Evolutionary conservation across 92 coral and sea anemone species (phyloP).

Genomic region (Zoanthus gigantus): DNA sequence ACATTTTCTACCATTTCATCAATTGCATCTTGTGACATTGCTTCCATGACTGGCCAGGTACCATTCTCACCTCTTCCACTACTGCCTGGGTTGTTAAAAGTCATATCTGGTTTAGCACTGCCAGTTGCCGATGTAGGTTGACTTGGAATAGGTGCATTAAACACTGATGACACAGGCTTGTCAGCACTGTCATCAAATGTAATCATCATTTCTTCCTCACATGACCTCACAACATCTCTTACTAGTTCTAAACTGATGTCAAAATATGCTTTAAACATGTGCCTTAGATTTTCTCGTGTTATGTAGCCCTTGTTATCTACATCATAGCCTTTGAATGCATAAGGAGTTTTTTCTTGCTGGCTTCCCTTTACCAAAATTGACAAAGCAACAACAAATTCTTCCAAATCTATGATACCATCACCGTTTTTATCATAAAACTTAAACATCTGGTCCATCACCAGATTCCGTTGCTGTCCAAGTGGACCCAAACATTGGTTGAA

Average conservation of each 20-base stretch:
- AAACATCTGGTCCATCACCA: conserved; percentile 99
- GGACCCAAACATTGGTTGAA: conserved; percentile 96
- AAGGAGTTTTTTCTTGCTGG: conserved; percentile 91
- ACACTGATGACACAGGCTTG: conserved; percentile 95
- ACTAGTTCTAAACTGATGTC: conserved; percentile 95
- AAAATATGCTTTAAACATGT: conserved; percentile 98
- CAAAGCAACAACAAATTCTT: conserved; percentile 88
- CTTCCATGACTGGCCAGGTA: conserved; percentile 98
- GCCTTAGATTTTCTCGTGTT: conserved; percentile 80
- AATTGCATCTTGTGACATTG: conserved; percentile 99
- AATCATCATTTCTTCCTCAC: conserved; percentile 99
- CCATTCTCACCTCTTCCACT: conserved; percentile 73
- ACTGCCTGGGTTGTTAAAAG: conserved; percentile 71
- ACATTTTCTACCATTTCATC: conserved; percentile 99
- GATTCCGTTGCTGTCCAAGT: conserved; percentile 86
- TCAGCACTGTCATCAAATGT: conserved; percentile 97
- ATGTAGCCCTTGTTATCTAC: conserved; percentile 86
- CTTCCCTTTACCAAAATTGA: conserved; percentile 96
- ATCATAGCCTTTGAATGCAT: conserved; percentile 96
- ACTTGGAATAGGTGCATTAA: conserved; percentile 96
- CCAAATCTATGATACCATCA: conserved; percentile 87
- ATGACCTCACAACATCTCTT: conserved; percentile 91
- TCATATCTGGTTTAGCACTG: conserved; percentile 63
- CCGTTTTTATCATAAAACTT: conserved; percentile 87
- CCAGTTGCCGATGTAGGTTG: conserved; percentile 74